Evolutionary conservation across 2,113 vertebrate species (phyloP).

Genomic region (Cyphomyrus plagiostoma): DNA sequence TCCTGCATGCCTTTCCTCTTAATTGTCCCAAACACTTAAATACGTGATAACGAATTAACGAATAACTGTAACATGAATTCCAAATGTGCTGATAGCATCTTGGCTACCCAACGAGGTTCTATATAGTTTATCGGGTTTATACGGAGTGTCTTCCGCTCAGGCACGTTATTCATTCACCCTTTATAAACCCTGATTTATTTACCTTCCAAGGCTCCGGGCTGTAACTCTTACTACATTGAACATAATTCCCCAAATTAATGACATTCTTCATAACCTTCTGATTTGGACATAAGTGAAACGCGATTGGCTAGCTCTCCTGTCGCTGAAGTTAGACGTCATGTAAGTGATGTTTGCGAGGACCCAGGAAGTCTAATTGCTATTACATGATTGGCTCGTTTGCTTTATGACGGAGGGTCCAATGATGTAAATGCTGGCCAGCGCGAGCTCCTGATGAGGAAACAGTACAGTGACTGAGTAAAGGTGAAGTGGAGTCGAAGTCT

Average conservation of each 20-base stretch:
- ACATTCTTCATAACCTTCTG: slow-evolving; percentile 50
- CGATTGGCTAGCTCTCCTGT: slow-evolving; percentile 38
- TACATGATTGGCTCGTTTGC: slow-evolving; percentile 27
- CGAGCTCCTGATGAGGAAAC: slow-evolving; percentile 40
- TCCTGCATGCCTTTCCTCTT: not conserved
- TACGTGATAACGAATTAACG: not conserved
- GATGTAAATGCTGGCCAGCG: not conserved
- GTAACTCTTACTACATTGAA: slow-evolving; percentile 42
- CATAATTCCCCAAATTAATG: slow-evolving; percentile 36
- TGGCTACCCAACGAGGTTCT: not conserved
- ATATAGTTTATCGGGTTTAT: not conserved
- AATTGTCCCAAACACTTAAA: not conserved
- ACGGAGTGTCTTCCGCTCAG: not conserved
- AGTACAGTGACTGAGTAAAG: not conserved
- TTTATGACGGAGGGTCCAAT: not conserved
- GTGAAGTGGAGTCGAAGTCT: not conserved
- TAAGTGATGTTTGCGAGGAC: not conserved
- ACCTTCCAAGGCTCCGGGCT: slow-evolving; percentile 46
- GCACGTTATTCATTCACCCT: not conserved
- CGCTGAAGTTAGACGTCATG: not conserved
- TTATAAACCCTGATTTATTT: slow-evolving; percentile 23
- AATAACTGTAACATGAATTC: not conserved
- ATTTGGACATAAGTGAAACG: not conserved
- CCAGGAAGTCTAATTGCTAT: not conserved
- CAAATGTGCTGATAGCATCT: not conserved